These are phyloP conservation scores for Pheosia tremula DNA, from an alignment of 2,888 invertebrate genomes.

Conservation along the genomic window DNA sequence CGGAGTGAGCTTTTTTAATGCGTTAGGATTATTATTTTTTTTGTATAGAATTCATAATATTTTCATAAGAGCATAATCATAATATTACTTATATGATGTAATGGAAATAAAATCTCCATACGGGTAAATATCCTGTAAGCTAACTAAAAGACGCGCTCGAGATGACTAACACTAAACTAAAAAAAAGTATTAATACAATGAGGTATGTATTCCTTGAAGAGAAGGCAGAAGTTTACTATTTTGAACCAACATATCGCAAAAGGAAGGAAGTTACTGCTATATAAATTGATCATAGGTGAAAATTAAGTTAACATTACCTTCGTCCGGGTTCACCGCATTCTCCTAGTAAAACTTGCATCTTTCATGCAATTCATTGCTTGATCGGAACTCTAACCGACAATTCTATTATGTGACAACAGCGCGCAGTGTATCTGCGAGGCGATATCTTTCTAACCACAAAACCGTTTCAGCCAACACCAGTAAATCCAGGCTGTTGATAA, in stretches of 20 bases:
- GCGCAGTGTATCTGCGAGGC: slow-evolving; percentile 10
- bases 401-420: slow-evolving; percentile 1
- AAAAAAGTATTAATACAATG: too few species aligned
- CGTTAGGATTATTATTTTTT: not conserved
- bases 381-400: slow-evolving; percentile 4
- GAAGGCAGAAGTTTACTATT: too few species aligned
- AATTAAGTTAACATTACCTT: too few species aligned
- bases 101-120: not conserved
- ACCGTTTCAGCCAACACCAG: slow-evolving; percentile 33
- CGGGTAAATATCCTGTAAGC: not conserved
- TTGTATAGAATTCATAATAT: not conserved
- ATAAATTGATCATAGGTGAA: too few species aligned
- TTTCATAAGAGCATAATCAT: not conserved
- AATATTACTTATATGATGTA: not conserved
- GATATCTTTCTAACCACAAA: slow-evolving; percentile 34
- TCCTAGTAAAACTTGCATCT: not conserved
- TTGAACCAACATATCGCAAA: too few species aligned
- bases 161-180: too few species aligned
- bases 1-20: slow-evolving; percentile 8
- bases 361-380: slow-evolving; percentile 2
- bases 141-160: too few species aligned
- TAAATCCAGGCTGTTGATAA: slow-evolving; percentile 39
- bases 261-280: too few species aligned
- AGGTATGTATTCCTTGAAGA: too few species aligned
- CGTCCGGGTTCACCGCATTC: too few species aligned